A percentile compares a stretch with the other conserved stretches of the same genome.
Evolutionary conservation across 2,797 vertebrate genomes (phyloP).

Genomic region (Sebastes hopkinsi): DNA sequence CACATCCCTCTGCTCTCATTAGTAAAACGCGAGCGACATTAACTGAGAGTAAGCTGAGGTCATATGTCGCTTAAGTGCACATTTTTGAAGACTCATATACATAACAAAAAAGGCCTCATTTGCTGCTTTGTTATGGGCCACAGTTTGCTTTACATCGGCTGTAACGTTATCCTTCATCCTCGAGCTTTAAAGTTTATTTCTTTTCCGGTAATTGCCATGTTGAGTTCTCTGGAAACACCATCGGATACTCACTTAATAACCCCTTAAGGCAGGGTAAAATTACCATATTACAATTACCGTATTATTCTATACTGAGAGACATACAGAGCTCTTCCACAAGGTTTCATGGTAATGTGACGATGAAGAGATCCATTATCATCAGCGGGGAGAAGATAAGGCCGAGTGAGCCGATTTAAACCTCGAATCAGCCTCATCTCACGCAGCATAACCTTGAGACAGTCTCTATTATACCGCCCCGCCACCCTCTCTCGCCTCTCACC

Average conservation of each 20-base stretch:
- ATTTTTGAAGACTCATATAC: background rate
- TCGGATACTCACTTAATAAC: background rate
- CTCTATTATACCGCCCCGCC: constrained; percentile 14
- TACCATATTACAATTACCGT: background rate
- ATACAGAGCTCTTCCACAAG: background rate
- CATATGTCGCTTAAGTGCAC: background rate
- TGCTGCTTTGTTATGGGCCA: background rate
- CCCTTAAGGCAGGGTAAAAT: background rate
- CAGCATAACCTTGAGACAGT: constrained; percentile 56
- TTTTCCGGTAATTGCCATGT: background rate
- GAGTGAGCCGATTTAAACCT: constrained; percentile 49
- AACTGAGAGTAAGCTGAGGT: background rate
- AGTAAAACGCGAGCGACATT: background rate
- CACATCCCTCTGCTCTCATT: constrained; percentile 14
- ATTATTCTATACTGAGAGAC: background rate
- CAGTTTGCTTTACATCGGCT: background rate
- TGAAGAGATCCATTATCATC: constrained; percentile 42
- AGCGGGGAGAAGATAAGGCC: constrained; percentile 10
- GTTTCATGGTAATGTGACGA: constrained; percentile 18
- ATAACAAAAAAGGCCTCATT: background rate
- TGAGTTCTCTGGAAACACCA: background rate
- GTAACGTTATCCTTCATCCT: background rate
- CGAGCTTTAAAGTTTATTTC: background rate
- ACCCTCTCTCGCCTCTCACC: background rate
- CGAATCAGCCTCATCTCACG: constrained; percentile 46